Evolutionary conservation across 2,113 vertebrate genomes (phyloP).

Genomic region (Taurulus bubalis): DNA sequence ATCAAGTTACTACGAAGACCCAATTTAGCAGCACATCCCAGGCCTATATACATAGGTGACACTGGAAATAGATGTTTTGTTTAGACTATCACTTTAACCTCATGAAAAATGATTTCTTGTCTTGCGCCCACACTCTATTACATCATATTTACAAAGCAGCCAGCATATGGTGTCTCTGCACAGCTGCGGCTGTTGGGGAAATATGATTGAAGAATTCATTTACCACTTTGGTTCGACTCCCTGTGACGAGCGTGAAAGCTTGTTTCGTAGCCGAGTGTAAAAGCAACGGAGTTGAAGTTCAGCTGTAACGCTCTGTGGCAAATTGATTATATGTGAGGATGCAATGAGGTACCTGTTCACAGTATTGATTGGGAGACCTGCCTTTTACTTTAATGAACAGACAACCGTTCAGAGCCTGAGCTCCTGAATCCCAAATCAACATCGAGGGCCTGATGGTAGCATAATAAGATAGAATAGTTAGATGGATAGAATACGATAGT

Average conservation of each 20-base stretch:
- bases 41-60: neutral
- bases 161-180: slow-evolving; percentile 43
- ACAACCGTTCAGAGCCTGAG: slow-evolving; percentile 37
- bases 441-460: neutral
- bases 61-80: slow-evolving; percentile 22
- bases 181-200: slow-evolving; percentile 55
- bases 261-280: slow-evolving; percentile 27
- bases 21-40: neutral
- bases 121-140: slow-evolving; percentile 23
- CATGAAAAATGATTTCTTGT: slow-evolving; percentile 53
- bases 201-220: slow-evolving; percentile 61
- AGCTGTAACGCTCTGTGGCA: slow-evolving; percentile 33
- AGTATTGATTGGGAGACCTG: slow-evolving; percentile 57
- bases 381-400: slow-evolving; percentile 45
- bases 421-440: slow-evolving; percentile 33
- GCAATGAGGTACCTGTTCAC: slow-evolving; percentile 50
- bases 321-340: slow-evolving; percentile 66
- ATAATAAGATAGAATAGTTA: neutral
- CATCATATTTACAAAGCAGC: slow-evolving; percentile 50
- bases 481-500: neutral
- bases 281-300: slow-evolving; percentile 40
- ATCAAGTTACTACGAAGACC: neutral
- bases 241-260: slow-evolving; percentile 53
- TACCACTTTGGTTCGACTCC: slow-evolving; percentile 51
- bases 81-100: slow-evolving; percentile 38